Conservation (phyloP, 2,797 vertebrate genomes). For the Pangasius macronema region DNA sequence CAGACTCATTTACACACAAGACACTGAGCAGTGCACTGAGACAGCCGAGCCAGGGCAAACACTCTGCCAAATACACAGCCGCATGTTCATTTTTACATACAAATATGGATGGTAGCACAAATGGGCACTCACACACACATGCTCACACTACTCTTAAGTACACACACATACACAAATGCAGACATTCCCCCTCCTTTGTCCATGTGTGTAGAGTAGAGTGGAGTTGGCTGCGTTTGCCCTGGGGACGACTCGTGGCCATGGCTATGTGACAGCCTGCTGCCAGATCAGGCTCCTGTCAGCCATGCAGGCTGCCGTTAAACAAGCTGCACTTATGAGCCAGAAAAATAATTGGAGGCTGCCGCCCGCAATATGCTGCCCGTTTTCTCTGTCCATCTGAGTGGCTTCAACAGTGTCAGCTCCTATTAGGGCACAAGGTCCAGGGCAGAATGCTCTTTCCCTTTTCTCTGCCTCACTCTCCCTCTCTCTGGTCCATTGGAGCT, state of each 20-base stretch:
- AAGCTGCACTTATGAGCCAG: constrained; percentile 77
- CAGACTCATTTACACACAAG: constrained; percentile 15
- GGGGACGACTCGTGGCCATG: constrained; percentile 58
- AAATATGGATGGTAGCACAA: constrained; percentile 49
- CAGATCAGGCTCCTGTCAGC: constrained; percentile 76
- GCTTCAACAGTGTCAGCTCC: constrained; percentile 71
- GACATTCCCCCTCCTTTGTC: constrained; percentile 41
- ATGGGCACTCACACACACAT: constrained; percentile 28
- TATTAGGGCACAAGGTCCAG: constrained; percentile 65
- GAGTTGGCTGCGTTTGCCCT: constrained; percentile 59
- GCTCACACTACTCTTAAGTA: background rate
- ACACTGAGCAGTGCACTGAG: constrained; percentile 39
- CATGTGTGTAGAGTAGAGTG: constrained; percentile 50
- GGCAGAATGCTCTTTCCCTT: constrained; percentile 38
- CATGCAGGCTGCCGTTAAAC: constrained; percentile 73
- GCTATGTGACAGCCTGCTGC: constrained; percentile 69
- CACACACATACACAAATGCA: constrained; percentile 54
- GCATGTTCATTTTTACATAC: constrained; percentile 45
- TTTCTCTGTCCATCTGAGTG: constrained; percentile 68
- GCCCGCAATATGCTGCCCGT: constrained; percentile 69
- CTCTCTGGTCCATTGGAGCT: constrained; percentile 51
- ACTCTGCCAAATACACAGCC: constrained; percentile 38
- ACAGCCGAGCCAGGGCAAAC: constrained; percentile 38
- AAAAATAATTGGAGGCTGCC: constrained; percentile 80
- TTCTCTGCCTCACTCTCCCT: constrained; percentile 46